These are phyloP conservation scores for Lophotis ruficrista DNA, from an alignment of 2,113 vertebrate genomes.

Conservation along the genomic window DNA sequence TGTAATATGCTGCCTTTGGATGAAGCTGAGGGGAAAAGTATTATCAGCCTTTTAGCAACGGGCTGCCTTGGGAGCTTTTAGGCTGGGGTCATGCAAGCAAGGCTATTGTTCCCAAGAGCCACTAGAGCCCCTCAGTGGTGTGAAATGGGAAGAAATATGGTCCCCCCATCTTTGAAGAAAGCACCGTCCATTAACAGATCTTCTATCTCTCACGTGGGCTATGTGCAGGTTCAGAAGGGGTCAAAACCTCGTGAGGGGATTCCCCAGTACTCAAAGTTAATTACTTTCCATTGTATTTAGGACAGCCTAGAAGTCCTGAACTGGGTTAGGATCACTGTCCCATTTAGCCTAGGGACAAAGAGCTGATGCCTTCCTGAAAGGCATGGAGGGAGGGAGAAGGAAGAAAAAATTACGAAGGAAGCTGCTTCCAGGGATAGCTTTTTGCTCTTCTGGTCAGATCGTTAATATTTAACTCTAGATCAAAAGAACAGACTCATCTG, in stretches of 20 bases:
- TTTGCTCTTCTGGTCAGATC: background rate
- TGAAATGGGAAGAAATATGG: background rate
- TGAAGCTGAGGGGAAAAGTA: background rate
- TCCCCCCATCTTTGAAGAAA: background rate
- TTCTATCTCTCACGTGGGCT: rapidly evolving
- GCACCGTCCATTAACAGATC: background rate
- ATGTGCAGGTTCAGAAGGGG: background rate
- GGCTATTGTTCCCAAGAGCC: background rate
- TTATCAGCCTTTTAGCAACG: background rate
- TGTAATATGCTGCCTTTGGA: background rate
- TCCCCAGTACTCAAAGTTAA: background rate
- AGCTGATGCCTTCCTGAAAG: background rate
- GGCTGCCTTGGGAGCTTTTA: background rate
- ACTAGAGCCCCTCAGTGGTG: background rate
- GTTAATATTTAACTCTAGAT: background rate
- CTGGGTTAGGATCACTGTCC: background rate
- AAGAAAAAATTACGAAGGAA: background rate
- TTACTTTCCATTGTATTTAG: background rate
- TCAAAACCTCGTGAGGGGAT: background rate
- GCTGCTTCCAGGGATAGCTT: background rate
- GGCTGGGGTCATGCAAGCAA: background rate
- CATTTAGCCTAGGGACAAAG: background rate
- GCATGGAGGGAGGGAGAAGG: background rate
- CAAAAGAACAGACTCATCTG: background rate
- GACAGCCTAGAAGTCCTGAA: background rate